phyloP scores from a whole-genome alignment of 2,888 invertebrate species.

The Pachliopta kotzebuea region DNA sequence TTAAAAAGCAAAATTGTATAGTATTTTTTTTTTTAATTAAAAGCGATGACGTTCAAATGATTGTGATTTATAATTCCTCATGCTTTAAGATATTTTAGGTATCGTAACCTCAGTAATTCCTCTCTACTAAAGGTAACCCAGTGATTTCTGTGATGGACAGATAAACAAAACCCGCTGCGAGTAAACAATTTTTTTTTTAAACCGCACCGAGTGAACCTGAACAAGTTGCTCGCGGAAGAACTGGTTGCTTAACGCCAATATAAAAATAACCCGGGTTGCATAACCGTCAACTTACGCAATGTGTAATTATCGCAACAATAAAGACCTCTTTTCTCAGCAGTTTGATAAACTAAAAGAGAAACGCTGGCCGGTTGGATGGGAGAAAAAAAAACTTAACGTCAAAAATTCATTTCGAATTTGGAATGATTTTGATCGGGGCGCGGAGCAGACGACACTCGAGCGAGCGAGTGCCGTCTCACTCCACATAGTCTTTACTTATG shows the following conservation, averaged over 20 bases:
- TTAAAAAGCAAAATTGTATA: too few relatives aligned
- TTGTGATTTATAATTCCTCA: too few relatives aligned
- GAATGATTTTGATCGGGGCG: slow-evolving; percentile 74
- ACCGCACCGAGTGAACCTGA: slow-evolving; percentile 21
- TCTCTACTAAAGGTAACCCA: too few relatives aligned
- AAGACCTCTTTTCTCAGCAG: neutral
- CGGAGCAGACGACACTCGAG: slow-evolving; percentile 76
- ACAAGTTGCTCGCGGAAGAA: slow-evolving; percentile 20
- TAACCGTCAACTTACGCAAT: slow-evolving; percentile 17
- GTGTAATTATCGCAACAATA: slow-evolving; percentile 1
- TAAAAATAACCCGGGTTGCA: slow-evolving; percentile 27
- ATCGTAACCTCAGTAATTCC: too few relatives aligned
- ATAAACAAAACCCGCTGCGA: neutral
- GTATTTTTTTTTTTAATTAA: too few relatives aligned
- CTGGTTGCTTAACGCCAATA: slow-evolving; percentile 14
- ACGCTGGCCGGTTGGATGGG: slow-evolving; percentile 32
- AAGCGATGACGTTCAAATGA: too few relatives aligned
- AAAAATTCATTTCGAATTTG: slow-evolving; percentile 64
- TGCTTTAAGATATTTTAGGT: too few relatives aligned
- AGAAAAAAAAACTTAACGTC: slow-evolving; percentile 50
- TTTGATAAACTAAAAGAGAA: slow-evolving; percentile 9
- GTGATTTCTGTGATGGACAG: too few relatives aligned
- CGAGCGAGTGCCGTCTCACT: slow-evolving; percentile 64
- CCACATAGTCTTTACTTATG: slow-evolving; percentile 67
- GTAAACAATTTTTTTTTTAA: slow-evolving; percentile 15